phyloP scores from a whole-genome alignment of 2,113 vertebrate genomes.

The Isichthys henryi region DNA sequence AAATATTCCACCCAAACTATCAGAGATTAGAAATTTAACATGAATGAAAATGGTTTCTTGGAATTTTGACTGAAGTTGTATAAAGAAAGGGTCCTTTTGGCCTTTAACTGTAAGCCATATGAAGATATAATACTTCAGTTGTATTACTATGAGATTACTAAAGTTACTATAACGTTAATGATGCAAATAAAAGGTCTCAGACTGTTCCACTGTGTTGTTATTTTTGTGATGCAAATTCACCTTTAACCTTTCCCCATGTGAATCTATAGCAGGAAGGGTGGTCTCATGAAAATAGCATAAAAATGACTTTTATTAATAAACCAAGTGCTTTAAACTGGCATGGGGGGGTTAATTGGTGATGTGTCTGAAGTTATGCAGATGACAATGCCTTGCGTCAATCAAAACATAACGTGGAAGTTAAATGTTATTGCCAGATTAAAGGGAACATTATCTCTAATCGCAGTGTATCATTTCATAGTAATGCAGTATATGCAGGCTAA shows the following conservation, averaged over 20 bases:
- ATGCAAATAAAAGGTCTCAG: constrained; percentile 6
- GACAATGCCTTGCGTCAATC: neutral
- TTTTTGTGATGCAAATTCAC: neutral
- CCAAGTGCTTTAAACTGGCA: neutral
- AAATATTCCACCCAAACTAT: too few relatives aligned
- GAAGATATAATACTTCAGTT: neutral
- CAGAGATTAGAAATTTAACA: neutral
- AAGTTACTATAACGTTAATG: neutral
- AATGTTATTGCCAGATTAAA: neutral
- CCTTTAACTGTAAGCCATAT: constrained; percentile 9
- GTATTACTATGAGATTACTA: neutral
- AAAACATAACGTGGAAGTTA: neutral
- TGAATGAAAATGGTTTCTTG: neutral
- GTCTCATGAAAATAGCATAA: neutral
- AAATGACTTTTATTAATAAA: neutral
- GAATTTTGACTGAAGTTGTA: neutral
- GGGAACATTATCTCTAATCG: neutral
- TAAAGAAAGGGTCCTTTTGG: neutral
- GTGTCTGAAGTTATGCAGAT: neutral
- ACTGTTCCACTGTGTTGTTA: neutral
- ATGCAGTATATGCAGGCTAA: neutral
- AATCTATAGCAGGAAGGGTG: neutral
- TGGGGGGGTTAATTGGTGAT: neutral
- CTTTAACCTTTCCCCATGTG: neutral
- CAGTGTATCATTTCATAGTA: neutral